Conservation (phyloP, 2,797 vertebrate genomes). For the Melopsittacus undulatus region DNA sequence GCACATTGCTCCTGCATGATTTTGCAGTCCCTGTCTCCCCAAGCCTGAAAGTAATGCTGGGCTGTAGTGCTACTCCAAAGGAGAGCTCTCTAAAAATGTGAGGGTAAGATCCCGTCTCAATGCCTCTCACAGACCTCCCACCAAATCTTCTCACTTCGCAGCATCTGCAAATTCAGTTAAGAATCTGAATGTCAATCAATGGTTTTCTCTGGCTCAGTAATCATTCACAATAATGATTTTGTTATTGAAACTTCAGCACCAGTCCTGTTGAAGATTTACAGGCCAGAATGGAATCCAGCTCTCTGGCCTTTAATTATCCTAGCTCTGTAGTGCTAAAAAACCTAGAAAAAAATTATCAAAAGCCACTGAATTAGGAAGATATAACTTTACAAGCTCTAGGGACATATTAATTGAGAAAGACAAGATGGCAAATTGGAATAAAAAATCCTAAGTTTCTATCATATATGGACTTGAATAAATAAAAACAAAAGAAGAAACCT, state of each 20-base stretch:
- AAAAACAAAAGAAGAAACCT: background rate
- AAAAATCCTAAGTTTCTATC: background rate
- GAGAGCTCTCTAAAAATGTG: slow-evolving; percentile 26
- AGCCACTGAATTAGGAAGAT: background rate
- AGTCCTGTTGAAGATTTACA: slow-evolving; percentile 59
- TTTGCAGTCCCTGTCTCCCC: background rate
- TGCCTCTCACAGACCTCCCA: slow-evolving; percentile 49
- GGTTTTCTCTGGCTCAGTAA: slow-evolving; percentile 69
- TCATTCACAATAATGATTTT: slow-evolving; percentile 66
- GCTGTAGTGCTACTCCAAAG: background rate
- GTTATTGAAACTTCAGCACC: slow-evolving; percentile 60
- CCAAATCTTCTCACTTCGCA: slow-evolving; percentile 45
- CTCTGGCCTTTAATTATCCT: slow-evolving; percentile 52
- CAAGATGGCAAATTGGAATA: background rate
- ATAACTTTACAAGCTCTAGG: slow-evolving; percentile 1
- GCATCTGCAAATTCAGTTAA: slow-evolving; percentile 64
- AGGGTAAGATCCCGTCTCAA: background rate
- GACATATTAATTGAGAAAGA: background rate
- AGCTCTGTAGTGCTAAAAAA: slow-evolving; percentile 8
- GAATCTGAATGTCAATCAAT: slow-evolving; percentile 62
- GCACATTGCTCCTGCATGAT: background rate
- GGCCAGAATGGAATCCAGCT: slow-evolving; percentile 57
- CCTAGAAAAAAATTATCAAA: background rate
- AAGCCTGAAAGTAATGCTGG: background rate
- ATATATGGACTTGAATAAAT: background rate